Evolutionary conservation across 2,113 vertebrate genomes (phyloP).

Genomic region (Hyperopisus bebe): DNA sequence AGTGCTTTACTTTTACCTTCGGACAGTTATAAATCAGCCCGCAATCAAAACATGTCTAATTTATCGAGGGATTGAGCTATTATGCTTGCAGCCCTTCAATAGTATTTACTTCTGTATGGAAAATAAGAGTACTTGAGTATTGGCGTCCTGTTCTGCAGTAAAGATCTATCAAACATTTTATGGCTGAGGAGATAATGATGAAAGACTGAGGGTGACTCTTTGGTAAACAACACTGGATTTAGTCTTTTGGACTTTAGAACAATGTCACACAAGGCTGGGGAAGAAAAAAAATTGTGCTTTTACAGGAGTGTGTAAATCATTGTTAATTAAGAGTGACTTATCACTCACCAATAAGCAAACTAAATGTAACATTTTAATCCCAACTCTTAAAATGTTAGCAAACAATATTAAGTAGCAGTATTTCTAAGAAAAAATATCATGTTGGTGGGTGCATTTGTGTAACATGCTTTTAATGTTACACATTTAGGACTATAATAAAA

Average conservation of each 20-base stretch:
- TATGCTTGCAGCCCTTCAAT: background rate
- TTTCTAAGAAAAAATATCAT: background rate
- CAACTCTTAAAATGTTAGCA: background rate
- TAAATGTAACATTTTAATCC: background rate
- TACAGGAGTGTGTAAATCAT: background rate
- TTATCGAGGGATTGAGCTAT: background rate
- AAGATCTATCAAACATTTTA: conserved; percentile 15
- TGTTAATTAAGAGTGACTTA: background rate
- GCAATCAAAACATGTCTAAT: background rate
- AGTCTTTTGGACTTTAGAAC: conserved; percentile 18
- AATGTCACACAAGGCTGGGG: background rate
- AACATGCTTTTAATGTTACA: background rate
- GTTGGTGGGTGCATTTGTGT: background rate
- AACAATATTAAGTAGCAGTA: background rate
- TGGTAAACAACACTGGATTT: conserved; percentile 19
- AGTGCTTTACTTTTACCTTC: background rate
- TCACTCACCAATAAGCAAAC: background rate
- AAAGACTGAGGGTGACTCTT: background rate
- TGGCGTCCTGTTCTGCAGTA: background rate
- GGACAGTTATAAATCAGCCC: background rate
- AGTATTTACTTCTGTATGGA: background rate
- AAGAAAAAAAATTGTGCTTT: background rate
- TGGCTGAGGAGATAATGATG: background rate
- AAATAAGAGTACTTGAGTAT: background rate
- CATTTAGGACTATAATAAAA: background rate